Base-by-base conservation (phyloP, 1,140 invertebrate genomes). In the Nasonia vitripennis region DNA sequence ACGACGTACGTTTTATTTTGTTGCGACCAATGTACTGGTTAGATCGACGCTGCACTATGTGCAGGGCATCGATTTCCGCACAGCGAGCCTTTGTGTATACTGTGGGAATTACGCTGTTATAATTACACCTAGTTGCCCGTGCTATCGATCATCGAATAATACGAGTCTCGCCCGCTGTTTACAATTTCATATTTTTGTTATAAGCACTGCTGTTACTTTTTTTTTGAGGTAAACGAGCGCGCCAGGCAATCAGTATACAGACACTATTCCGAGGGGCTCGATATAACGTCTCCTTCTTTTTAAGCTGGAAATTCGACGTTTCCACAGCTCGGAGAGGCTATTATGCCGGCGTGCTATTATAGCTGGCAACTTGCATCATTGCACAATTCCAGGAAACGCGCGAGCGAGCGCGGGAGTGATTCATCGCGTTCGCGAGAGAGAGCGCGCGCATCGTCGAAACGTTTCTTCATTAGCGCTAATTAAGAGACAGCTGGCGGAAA, bases 391-490 rank as follows among this genome's bases (percentile, higher is more conserved):
- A 74, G 71, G 71, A 82, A 74, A 81, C 41, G 71, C 23, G 71
- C 45, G 27, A 27, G 2, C 34, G 2, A 37, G 34, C 34, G 31
- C 41, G 20, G 23, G 41, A 73, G 73, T 82, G 71, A 74, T 74
- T 74, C 81, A 82, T 74, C 71, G 71, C 5, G 55, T 20, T 37
- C 37, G 27, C 27, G 27, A 27, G 27, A 1, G 27, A 2, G 27
- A 1, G 27, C 1, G 27, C 70, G 70, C 73, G 73, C 73, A 41
- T 75, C 75, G 45, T 11, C 75, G 20, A 37, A 78, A 78, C 27
- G 75, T 78, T 78, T 78, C 75, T 78, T 78, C 75, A 55, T 78
- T 78, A 78, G 23, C n/a, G 9, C 23, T 78, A 78, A 78, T 78
- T 78, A 78, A 55, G 41, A 45, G 20, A 75, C 7, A 41, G 37